phyloP scores from a whole-genome alignment of 1,140 invertebrate genomes.

The Drosophila gunungcola region DNA sequence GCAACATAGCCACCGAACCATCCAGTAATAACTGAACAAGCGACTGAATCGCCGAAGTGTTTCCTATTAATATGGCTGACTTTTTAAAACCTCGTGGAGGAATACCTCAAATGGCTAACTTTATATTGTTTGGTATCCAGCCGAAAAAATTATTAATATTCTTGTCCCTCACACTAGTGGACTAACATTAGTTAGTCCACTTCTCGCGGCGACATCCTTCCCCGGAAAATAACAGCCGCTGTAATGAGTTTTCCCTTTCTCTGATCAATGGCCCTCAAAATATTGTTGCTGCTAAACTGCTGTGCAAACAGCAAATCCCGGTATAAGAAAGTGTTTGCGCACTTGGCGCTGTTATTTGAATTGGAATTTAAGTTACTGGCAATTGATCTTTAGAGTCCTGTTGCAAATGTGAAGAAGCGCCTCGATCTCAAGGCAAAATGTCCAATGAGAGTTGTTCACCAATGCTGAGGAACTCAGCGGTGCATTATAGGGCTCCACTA shows the following conservation, averaged over 20 bases:
- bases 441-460: conserved; percentile 91
- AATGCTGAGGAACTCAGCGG: conserved; percentile 90
- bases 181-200: conserved; percentile 89
- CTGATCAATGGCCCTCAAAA: conserved; percentile 92
- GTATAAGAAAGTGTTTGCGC: conserved; percentile 94
- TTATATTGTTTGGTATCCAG: conserved; percentile 91
- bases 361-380: too few species aligned
- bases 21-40: conserved; percentile 91
- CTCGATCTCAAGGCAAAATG: conserved; percentile 94
- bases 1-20: conserved; percentile 91
- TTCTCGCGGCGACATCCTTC: conserved; percentile 87
- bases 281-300: conserved; percentile 89
- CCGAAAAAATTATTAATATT: conserved; percentile 91
- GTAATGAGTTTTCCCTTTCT: conserved; percentile 87
- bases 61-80: conserved; percentile 89
- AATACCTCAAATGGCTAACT: conserved; percentile 90
- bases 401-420: conserved; percentile 93
- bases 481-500: conserved; percentile 92
- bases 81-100: conserved; percentile 89
- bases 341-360: too few species aligned
- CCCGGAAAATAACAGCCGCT: conserved; percentile 91
- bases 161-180: conserved; percentile 90
- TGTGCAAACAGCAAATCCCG: conserved; percentile 89
- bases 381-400: conserved; percentile 90
- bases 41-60: conserved; percentile 91